Evolutionary conservation across 2,888 invertebrate species (phyloP).

Genomic region (Cephus pygmeus): DNA sequence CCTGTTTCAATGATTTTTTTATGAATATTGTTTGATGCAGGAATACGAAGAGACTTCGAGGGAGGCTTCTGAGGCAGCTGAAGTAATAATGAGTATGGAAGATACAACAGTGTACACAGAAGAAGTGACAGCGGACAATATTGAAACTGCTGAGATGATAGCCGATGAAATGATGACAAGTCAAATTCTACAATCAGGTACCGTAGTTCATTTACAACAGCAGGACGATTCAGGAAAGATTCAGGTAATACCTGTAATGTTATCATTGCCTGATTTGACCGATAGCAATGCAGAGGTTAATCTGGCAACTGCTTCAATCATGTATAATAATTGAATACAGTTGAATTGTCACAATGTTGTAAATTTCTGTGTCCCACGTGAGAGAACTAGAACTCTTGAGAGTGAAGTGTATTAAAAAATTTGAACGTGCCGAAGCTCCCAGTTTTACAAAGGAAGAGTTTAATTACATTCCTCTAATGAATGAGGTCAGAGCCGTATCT

Average conservation of each 20-base stretch:
- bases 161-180: slow-evolving; percentile 55
- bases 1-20: neutral
- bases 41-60: slow-evolving; percentile 59
- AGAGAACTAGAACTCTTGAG: neutral
- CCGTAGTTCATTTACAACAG: slow-evolving; percentile 55
- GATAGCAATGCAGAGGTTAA: slow-evolving; percentile 57
- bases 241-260: slow-evolving; percentile 61
- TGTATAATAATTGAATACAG: slow-evolving; percentile 55
- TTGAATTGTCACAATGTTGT: neutral
- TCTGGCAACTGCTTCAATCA: slow-evolving; percentile 60
- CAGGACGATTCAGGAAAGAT: slow-evolving; percentile 60
- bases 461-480: neutral
- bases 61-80: slow-evolving; percentile 54
- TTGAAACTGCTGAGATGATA: slow-evolving; percentile 54
- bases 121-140: slow-evolving; percentile 59
- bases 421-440: neutral
- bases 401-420: neutral
- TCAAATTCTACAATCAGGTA: slow-evolving; percentile 54
- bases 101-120: slow-evolving; percentile 61
- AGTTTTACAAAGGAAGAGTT: neutral
- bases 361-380: neutral
- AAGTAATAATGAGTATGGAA: slow-evolving; percentile 60
- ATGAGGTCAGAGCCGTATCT: neutral
- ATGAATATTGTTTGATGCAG: slow-evolving; percentile 30
- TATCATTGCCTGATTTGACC: slow-evolving; percentile 58